Evolutionary conservation across 2,888 invertebrate species (phyloP).

Genomic region (Pharmacophagus antenor): DNA sequence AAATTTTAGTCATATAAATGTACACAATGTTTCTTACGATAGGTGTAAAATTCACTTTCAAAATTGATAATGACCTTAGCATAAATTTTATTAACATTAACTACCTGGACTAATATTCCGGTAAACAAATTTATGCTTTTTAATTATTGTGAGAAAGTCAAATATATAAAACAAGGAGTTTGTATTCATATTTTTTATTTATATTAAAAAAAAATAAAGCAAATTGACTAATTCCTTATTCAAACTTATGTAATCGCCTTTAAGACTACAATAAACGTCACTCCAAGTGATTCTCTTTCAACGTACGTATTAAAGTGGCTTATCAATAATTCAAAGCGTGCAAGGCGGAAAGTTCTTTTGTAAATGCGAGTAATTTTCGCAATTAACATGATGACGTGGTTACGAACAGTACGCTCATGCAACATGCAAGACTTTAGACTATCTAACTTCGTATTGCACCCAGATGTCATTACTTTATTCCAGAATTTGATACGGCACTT

Average conservation of each 20-base stretch:
- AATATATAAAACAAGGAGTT: too few species aligned
- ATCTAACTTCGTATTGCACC: conserved; percentile 42
- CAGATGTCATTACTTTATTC: neutral
- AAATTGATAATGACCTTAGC: too few species aligned
- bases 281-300: conserved; percentile 21
- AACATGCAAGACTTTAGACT: conserved; percentile 52
- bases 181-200: too few species aligned
- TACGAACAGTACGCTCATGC: conserved; percentile 59
- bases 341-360: conserved; percentile 47
- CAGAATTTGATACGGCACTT: conserved; percentile 7
- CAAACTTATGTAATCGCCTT: neutral
- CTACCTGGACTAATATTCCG: too few species aligned
- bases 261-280: neutral
- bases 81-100: too few species aligned
- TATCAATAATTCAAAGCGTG: conserved; percentile 41
- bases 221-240: neutral
- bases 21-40: too few species aligned
- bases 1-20: too few species aligned
- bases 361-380: conserved; percentile 58
- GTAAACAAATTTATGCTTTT: too few species aligned
- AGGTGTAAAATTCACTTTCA: too few species aligned
- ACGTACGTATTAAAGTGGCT: conserved; percentile 15
- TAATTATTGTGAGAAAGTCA: too few species aligned
- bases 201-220: too few species aligned
- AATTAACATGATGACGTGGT: conserved; percentile 60